Percentiles rank a stretch among this genome's conserved stretches.
These are phyloP conservation scores for Musca domestica DNA, from an alignment of 1,140 invertebrate genomes.

Conservation along the genomic window DNA sequence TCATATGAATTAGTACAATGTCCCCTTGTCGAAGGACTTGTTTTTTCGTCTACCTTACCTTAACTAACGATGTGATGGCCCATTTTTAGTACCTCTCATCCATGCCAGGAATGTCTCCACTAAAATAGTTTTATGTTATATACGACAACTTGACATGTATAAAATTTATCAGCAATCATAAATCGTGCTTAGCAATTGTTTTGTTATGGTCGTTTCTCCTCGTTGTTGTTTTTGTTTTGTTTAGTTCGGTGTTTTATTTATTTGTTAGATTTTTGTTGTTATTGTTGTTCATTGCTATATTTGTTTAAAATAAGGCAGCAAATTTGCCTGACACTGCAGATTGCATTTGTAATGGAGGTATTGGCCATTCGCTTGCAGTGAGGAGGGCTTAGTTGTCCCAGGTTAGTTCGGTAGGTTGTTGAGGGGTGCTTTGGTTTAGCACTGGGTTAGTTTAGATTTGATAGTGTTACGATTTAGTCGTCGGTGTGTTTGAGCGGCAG, in stretches of 20 bases:
- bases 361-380: not conserved
- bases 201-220: slow-evolving; percentile 12
- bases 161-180: slow-evolving; percentile 29
- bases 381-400: not conserved
- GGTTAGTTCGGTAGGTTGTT: not conserved
- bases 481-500: not conserved
- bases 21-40: no score
- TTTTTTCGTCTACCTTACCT: no score
- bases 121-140: slow-evolving; percentile 18
- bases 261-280: slow-evolving; percentile 13
- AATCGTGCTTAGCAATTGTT: slow-evolving; percentile 26
- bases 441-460: not conserved
- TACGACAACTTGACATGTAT: slow-evolving; percentile 23
- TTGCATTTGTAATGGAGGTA: no score
- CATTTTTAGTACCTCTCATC: not conserved
- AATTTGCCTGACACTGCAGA: not conserved
- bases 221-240: not conserved
- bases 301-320: slow-evolving; percentile 4
- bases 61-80: not conserved
- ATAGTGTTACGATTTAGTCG: slow-evolving; percentile 1
- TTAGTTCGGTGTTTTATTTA: slow-evolving; percentile 4
- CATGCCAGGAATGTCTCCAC: not conserved
- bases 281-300: slow-evolving; percentile 11
- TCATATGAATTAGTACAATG: no score
- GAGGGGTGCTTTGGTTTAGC: slow-evolving; percentile 1